phyloP scores from a whole-genome alignment of 2,797 vertebrate species.

The Pangasius djambal region DNA sequence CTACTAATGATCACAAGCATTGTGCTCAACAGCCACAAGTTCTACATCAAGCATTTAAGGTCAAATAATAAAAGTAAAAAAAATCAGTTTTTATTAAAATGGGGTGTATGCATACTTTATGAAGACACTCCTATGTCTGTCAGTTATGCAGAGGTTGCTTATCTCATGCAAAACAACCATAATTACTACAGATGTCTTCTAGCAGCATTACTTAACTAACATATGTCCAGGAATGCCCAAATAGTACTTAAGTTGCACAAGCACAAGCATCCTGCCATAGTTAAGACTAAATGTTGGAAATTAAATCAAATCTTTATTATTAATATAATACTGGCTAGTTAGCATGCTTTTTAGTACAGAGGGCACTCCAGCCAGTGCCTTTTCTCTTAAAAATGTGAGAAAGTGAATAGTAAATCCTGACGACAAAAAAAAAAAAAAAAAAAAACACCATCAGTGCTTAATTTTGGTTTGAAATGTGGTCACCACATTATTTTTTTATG shows the following conservation, averaged over 20 bases:
- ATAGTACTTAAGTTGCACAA: not conserved
- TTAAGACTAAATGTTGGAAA: not conserved
- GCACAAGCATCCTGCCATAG: not conserved
- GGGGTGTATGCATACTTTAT: no score
- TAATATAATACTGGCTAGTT: not conserved
- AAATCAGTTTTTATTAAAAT: not conserved
- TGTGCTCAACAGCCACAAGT: not conserved
- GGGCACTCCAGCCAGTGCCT: not conserved
- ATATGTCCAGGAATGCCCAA: not conserved
- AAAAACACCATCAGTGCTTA: constrained; percentile 11
- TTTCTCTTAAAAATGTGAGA: not conserved
- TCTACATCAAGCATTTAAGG: not conserved
- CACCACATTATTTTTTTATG: constrained; percentile 50
- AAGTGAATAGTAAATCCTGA: constrained; percentile 12
- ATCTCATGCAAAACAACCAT: not conserved
- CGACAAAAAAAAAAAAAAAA: not conserved
- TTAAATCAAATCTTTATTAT: not conserved
- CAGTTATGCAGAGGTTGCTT: no score
- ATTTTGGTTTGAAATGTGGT: constrained; percentile 28
- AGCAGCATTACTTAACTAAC: not conserved
- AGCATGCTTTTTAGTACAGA: not conserved
- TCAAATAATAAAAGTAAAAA: not conserved
- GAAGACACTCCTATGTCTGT: no score
- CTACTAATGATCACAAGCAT: not conserved
- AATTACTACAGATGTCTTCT: not conserved